Conservation (phyloP, 2,888 invertebrate species). For the Protonemura montana region DNA sequence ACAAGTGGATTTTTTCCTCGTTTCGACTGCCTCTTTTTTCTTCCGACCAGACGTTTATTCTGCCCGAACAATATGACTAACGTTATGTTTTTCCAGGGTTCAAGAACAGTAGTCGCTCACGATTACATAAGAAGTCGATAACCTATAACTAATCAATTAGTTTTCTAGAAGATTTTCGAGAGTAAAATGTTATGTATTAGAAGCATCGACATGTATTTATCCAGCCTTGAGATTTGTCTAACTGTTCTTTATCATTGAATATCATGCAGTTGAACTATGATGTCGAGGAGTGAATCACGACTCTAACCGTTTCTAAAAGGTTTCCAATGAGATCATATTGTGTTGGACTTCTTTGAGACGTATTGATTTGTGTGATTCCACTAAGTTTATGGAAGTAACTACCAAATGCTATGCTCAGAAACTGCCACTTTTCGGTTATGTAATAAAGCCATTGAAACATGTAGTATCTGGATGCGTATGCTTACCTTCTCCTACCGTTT, state of each 20-base stretch:
- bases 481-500: not conserved
- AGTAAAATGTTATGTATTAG: conserved; percentile 7
- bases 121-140: not conserved
- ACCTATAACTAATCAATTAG: conserved; percentile 20
- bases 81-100: not conserved
- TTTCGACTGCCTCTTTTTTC: not conserved
- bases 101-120: not conserved
- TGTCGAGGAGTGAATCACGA: conserved; percentile 12
- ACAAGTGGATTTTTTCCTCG: not conserved
- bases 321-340: conserved; percentile 30
- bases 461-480: not conserved
- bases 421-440: not conserved
- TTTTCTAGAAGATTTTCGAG: not conserved
- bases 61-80: not conserved
- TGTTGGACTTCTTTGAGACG: conserved; percentile 32
- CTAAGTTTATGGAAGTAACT: not conserved
- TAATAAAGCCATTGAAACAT: not conserved
- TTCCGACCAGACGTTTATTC: not conserved
- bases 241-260: conserved; percentile 38
- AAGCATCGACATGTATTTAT: conserved; percentile 15
- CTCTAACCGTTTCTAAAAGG: conserved; percentile 37
- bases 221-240: conserved; percentile 25
- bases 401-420: not conserved
- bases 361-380: conserved; percentile 7
- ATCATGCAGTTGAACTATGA: conserved; percentile 26